Percentiles rank a stretch among this genome's conserved stretches.
Conservation (phyloP, 2,113 vertebrate genomes). For the Malurus melanocephalus region DNA sequence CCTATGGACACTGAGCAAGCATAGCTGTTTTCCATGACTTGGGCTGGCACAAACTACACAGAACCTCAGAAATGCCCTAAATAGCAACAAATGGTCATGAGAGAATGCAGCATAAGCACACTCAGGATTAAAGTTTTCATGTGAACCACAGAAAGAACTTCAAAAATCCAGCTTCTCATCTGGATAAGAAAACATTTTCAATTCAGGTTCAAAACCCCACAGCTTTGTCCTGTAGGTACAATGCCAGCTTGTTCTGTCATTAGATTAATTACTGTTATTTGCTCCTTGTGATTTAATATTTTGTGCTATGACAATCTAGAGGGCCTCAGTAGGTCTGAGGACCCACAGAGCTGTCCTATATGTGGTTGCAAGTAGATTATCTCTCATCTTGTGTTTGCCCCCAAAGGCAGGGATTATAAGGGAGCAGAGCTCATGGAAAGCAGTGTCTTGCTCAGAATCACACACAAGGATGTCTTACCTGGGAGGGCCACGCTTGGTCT, state of each 20-base stretch:
- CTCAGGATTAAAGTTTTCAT: not conserved
- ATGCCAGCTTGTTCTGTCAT: not conserved
- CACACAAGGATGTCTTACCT: not conserved
- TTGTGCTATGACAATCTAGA: not conserved
- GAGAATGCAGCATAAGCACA: not conserved
- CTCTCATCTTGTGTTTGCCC: not conserved
- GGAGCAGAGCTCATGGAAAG: not conserved
- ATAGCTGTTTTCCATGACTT: not conserved
- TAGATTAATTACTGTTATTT: not conserved
- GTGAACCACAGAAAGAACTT: not conserved
- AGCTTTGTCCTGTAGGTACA: not conserved
- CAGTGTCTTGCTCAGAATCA: not conserved
- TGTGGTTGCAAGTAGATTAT: fast-evolving
- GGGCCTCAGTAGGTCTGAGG: not conserved
- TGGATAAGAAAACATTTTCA: not conserved
- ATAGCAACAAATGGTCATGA: not conserved
- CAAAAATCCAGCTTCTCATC: not conserved
- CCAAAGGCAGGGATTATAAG: not conserved
- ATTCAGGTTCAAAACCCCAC: not conserved
- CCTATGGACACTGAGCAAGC: not conserved
- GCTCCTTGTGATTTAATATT: not conserved
- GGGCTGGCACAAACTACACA: not conserved
- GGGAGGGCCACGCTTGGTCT: not conserved
- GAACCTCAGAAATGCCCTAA: not conserved
- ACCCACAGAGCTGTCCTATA: not conserved